These are phyloP conservation scores for Tiliqua scincoides DNA, from an alignment of 2,113 vertebrate genomes.

Conservation along the genomic window DNA sequence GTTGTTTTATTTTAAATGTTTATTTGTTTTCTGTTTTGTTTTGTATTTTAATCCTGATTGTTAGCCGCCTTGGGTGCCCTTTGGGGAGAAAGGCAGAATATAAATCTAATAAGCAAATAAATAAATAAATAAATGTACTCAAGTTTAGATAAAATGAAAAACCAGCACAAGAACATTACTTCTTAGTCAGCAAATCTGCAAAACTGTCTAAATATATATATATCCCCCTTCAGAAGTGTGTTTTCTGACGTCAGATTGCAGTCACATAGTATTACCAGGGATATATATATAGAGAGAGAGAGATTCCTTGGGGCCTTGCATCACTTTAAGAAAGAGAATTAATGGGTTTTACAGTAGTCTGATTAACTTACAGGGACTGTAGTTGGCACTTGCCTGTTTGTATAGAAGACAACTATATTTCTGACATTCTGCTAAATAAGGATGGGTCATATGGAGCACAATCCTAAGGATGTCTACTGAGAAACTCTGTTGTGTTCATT, in stretches of 20 bases:
- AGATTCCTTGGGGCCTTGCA: conserved; percentile 59
- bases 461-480: too few species aligned
- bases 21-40: too few species aligned
- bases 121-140: too few species aligned
- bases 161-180: background rate
- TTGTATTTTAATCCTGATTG: too few species aligned
- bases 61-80: too few species aligned
- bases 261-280: conserved; percentile 46
- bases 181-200: conserved; percentile 50
- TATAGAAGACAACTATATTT: conserved; percentile 60
- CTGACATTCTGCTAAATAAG: conserved; percentile 59
- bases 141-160: background rate
- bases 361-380: conserved; percentile 70
- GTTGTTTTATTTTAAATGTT: too few species aligned
- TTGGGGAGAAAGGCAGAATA: too few species aligned
- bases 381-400: conserved; percentile 68
- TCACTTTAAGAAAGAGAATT: conserved; percentile 64
- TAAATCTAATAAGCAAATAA: too few species aligned
- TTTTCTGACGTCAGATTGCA: conserved; percentile 59
- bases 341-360: conserved; percentile 56
- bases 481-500: too few species aligned
- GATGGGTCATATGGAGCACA: conserved; percentile 18
- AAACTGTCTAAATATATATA: conserved; percentile 48
- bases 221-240: conserved; percentile 58
- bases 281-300: conserved; percentile 55